Evolutionary conservation across 2,888 invertebrate species (phyloP).

Genomic region (Andrena dorsata): DNA sequence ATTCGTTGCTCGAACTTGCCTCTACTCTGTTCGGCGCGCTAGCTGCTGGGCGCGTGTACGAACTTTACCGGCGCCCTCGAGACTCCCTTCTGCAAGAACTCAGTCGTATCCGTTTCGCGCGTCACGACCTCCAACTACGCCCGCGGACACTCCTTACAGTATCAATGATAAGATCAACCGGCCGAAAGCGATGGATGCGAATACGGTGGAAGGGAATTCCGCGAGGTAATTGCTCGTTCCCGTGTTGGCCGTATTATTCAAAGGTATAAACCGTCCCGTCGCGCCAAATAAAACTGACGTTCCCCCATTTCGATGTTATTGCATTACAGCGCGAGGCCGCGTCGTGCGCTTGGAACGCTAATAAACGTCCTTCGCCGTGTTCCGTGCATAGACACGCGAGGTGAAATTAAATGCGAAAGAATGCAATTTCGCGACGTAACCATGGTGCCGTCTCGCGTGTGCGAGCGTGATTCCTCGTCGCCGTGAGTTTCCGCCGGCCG

Average conservation of each 20-base stretch:
- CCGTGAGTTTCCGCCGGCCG: background rate
- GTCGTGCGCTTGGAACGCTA: slow-evolving; percentile 5
- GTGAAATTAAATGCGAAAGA: slow-evolving; percentile 40
- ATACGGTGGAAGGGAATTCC: slow-evolving; percentile 41
- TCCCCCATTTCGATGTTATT: background rate
- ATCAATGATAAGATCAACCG: slow-evolving; percentile 48
- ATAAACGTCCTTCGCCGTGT: slow-evolving; percentile 29
- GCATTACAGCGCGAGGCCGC: background rate
- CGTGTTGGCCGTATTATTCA: slow-evolving; percentile 33
- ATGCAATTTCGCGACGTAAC: slow-evolving; percentile 39
- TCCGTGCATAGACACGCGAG: background rate
- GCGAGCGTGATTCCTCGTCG: background rate
- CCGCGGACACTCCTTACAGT: slow-evolving; percentile 32
- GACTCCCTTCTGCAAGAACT: no score
- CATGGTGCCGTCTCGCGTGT: background rate
- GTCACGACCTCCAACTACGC: background rate
- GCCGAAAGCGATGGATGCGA: slow-evolving; percentile 47
- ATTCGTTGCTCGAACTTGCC: background rate
- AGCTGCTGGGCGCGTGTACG: background rate
- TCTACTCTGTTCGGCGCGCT: background rate
- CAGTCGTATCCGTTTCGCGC: background rate
- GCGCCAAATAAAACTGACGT: slow-evolving; percentile 26
- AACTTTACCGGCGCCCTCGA: slow-evolving; percentile 14
- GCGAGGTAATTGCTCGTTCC: slow-evolving; percentile 38
- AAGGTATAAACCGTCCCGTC: background rate